phyloP scores from a whole-genome alignment of 1,140 invertebrate species.

The Ips typographus region DNA sequence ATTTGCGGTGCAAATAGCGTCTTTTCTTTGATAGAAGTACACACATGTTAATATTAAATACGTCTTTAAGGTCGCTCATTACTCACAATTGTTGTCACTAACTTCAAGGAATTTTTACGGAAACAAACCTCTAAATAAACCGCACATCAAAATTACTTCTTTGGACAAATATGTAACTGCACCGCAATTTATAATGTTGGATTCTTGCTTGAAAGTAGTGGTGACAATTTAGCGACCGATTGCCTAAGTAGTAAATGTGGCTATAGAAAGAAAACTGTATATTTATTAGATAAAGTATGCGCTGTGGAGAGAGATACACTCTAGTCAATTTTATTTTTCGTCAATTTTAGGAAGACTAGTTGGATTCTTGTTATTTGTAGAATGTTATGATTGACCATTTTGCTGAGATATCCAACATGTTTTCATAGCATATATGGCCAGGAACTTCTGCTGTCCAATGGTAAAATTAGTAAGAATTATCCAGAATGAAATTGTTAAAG shows the following conservation, averaged over 20 bases:
- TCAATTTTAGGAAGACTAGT: constrained; percentile 49
- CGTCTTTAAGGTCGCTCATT: constrained; percentile 21
- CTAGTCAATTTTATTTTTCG: constrained; percentile 53
- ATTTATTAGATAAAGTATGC: constrained; percentile 43
- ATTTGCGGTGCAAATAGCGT: constrained; percentile 44
- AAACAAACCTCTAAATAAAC: background rate
- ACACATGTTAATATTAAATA: constrained; percentile 36
- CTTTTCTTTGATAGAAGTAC: constrained; percentile 31
- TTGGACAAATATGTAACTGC: background rate
- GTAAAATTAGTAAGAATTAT: too few species aligned
- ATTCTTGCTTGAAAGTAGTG: background rate
- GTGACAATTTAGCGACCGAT: constrained; percentile 19
- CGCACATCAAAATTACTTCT: background rate
- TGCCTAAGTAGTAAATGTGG: constrained; percentile 49
- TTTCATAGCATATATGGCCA: background rate
- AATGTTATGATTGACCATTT: constrained; percentile 13
- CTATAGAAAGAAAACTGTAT: constrained; percentile 43
- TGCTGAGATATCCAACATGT: background rate
- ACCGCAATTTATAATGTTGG: background rate
- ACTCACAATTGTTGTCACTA: background rate
- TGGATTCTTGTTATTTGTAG: constrained; percentile 23
- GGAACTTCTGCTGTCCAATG: too few species aligned
- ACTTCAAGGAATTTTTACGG: background rate
- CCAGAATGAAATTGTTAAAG: too few species aligned
- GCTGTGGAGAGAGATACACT: constrained; percentile 46